Base-by-base conservation (phyloP, 2,797 vertebrate genomes). In the Anguilla obscura region DNA sequence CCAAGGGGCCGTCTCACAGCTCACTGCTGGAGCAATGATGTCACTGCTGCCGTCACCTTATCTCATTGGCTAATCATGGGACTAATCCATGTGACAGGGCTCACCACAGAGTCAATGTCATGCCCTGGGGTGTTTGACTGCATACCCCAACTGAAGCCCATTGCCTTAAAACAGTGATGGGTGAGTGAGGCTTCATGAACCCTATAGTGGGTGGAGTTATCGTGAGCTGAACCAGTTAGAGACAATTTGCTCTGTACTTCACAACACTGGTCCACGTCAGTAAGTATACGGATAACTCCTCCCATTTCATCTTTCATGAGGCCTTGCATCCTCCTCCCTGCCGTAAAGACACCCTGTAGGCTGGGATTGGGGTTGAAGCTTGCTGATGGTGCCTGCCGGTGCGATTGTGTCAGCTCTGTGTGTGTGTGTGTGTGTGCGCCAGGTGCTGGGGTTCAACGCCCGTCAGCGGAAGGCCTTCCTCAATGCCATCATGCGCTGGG, bases 401-500 rank as follows among this genome's bases (percentile, higher is more conserved):
- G 30, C 30, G 30, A 0, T 40, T 76, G 14, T 33, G 24, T 69
- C 63, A 66, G 80, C 60, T 14, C 1, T 45, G 8, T 16, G 7
- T 14, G 50, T 85, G 21, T 3, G 87, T 48, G 18, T 88, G 8
- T 3, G 91, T 99, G 99, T 99, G 0, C 87, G 7, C 2, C 91
- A 99, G 98, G 99, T 99, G n/a, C 96, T 99, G 0, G 99, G 99
- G 54, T 99, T 99, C 94, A 99, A 99, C 0, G 98, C 99, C 45
- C 97, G 99, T 0, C 98, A 99, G 94, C 96, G 98, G 91, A 99
- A 99, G 92, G 99, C 99, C 0, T 99, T 99, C 93, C 94, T 99
- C 84, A 99, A 99, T 0, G 98, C 99, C 88, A 99, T 99, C 94
- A 99, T 99, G 99, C 98, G 98, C 89, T 99, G 98, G 98, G 99